A percentile compares a stretch with the other conserved stretches of the same genome.
Conservation (phyloP, 2,888 invertebrate species). For the Drosophila bunnanda region DNA sequence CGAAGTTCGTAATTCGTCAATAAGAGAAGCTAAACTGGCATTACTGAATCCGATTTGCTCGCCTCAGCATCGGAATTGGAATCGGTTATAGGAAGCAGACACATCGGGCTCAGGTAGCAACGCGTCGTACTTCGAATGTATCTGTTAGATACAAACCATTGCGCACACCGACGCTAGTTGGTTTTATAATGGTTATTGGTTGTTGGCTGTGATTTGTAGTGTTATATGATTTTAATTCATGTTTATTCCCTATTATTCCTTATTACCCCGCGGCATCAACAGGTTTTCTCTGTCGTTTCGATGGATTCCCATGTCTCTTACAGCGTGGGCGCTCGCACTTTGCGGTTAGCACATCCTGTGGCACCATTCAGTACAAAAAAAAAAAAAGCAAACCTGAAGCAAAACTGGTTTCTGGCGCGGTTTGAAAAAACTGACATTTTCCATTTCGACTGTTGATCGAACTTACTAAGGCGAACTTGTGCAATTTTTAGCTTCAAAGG, state of each 20-base stretch:
- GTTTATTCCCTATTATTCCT: constrained; percentile 22
- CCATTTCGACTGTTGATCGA: constrained; percentile 23
- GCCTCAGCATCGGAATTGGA: constrained; percentile 35
- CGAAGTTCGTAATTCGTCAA: not conserved
- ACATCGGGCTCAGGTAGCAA: constrained; percentile 61
- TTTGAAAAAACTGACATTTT: constrained; percentile 57
- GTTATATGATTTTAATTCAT: constrained; percentile 27
- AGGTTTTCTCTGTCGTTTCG: constrained; percentile 54
- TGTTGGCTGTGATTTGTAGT: constrained; percentile 31
- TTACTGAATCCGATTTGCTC: constrained; percentile 41
- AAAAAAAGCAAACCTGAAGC: constrained; percentile 11
- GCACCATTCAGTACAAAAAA: constrained; percentile 35
- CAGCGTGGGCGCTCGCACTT: constrained; percentile 68
- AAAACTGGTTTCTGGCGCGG: constrained; percentile 75
- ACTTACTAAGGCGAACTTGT: not conserved
- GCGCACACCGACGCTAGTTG: constrained; percentile 62
- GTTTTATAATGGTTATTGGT: constrained; percentile 55
- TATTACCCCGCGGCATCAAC: constrained; percentile 46
- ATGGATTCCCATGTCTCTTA: constrained; percentile 49
- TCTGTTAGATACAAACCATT: constrained; percentile 68
- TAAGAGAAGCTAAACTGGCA: constrained; percentile 19
- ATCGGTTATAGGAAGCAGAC: constrained; percentile 9
- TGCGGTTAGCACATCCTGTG: constrained; percentile 64
- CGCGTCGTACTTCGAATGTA: constrained; percentile 66
- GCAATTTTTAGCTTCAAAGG: not conserved